phyloP scores from a whole-genome alignment of 2,113 vertebrate genomes.

The Danionella cerebrum region DNA sequence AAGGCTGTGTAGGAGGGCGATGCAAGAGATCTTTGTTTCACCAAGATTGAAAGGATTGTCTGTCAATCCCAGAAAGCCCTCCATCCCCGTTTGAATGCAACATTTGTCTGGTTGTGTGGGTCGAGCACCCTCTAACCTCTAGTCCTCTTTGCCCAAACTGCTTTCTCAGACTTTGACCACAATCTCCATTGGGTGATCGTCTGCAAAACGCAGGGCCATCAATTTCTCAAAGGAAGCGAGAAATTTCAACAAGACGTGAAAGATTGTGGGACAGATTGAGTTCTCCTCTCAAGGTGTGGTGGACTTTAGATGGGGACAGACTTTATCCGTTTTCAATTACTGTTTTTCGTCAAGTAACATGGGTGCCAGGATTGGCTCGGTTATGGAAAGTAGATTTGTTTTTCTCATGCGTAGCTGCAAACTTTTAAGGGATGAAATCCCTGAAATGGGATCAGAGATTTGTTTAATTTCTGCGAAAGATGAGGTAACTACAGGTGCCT shows the following conservation, averaged over 20 bases:
- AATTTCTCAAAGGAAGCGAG: not conserved
- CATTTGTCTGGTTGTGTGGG: slow-evolving; percentile 66
- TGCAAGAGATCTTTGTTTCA: slow-evolving; percentile 70
- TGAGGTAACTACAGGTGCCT: slow-evolving; percentile 54
- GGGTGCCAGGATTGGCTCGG: slow-evolving; percentile 6
- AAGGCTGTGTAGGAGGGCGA: slow-evolving; percentile 61
- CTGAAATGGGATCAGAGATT: slow-evolving; percentile 46
- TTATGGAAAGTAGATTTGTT: slow-evolving; percentile 2
- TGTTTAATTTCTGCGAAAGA: slow-evolving; percentile 35
- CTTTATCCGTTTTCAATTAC: not conserved
- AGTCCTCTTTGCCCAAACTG: slow-evolving; percentile 38
- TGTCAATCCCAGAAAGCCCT: slow-evolving; percentile 65
- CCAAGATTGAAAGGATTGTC: slow-evolving; percentile 53
- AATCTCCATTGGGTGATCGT: slow-evolving; percentile 19
- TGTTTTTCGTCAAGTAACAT: slow-evolving; percentile 8
- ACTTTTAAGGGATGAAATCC: slow-evolving; percentile 25
- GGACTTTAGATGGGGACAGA: not conserved
- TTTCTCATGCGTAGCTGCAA: not conserved
- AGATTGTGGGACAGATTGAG: not conserved
- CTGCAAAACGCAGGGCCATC: not conserved
- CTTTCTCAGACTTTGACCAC: slow-evolving; percentile 54
- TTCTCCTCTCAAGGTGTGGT: not conserved
- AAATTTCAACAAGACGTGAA: not conserved
- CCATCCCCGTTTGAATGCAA: slow-evolving; percentile 66
- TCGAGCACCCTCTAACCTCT: slow-evolving; percentile 47